Conservation (phyloP, 2,113 vertebrate species). For the Notechis scutatus region DNA sequence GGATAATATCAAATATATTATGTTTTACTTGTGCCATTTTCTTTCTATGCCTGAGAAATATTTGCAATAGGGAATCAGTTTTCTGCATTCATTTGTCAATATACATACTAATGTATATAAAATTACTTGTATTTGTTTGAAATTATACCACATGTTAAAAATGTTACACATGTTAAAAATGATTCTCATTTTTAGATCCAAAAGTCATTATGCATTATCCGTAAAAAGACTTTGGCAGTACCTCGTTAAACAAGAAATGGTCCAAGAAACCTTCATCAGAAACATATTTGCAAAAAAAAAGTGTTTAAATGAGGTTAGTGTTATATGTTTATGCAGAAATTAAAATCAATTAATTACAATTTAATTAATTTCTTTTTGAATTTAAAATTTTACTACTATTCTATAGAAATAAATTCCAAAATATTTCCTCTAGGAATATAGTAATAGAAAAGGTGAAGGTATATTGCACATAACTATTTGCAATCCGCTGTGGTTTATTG, state of each 20-base stretch:
- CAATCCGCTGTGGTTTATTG: not conserved
- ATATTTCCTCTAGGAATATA: not conserved
- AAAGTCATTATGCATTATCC: slow-evolving; percentile 78
- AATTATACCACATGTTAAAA: not conserved
- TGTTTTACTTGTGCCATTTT: not conserved
- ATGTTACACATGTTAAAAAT: not conserved
- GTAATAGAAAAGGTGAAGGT: not conserved
- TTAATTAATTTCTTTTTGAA: not conserved
- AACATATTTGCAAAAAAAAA: slow-evolving; percentile 93
- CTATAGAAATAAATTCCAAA: not conserved
- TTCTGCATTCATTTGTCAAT: not conserved
- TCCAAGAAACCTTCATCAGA: slow-evolving; percentile 96
- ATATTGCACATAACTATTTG: not conserved
- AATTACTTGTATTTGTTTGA: not conserved
- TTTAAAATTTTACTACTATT: not conserved
- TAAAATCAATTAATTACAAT: not conserved
- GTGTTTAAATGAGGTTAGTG: slow-evolving; percentile 81
- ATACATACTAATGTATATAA: not conserved
- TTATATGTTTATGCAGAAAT: not conserved
- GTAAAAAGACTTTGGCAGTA: slow-evolving; percentile 95
- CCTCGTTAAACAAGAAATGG: slow-evolving; percentile 90
- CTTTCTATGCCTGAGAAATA: not conserved
- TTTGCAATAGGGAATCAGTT: not conserved
- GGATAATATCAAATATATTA: not conserved
- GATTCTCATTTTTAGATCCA: slow-evolving; percentile 72